Percentiles rank a stretch among this genome's conserved stretches.
phyloP scores from a whole-genome alignment of 2,113 vertebrate genomes.

The Emydura subglobosa region DNA sequence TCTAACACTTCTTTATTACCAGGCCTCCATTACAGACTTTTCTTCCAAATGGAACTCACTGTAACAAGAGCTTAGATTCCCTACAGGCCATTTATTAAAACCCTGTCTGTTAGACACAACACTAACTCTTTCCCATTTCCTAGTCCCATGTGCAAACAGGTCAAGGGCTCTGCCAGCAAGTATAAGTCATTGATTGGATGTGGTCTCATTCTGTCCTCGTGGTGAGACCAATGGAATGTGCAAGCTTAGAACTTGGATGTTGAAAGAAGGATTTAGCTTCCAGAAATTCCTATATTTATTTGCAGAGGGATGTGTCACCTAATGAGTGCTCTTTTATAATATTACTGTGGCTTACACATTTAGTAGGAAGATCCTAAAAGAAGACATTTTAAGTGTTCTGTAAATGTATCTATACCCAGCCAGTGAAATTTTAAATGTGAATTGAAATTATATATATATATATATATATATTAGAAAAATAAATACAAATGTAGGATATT shows the following conservation, averaged over 20 bases:
- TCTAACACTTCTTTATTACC: not conserved
- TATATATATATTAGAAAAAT: not conserved
- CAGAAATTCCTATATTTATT: not conserved
- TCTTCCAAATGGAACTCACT: not conserved
- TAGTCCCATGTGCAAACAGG: conserved; percentile 4
- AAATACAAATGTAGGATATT: not conserved
- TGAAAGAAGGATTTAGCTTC: conserved; percentile 6
- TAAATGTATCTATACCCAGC: not conserved
- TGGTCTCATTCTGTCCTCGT: not conserved
- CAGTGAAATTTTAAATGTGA: not conserved
- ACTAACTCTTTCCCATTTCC: conserved; percentile 29
- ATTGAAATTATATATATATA: not conserved
- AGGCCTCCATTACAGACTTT: not conserved
- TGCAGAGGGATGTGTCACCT: not conserved
- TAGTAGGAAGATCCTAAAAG: fast-evolving
- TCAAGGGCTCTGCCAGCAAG: not conserved
- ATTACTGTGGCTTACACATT: not conserved
- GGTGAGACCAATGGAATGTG: conserved; percentile 27
- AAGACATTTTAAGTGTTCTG: fast-evolving
- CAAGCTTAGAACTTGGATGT: not conserved
- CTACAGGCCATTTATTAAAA: conserved; percentile 45
- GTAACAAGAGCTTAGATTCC: conserved; percentile 31
- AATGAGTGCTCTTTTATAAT: not conserved
- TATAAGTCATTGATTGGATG: not conserved
- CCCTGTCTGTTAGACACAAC: not conserved